These are phyloP conservation scores for Eristalinus sepulchralis DNA, from an alignment of 2,888 invertebrate genomes.

Conservation along the genomic window DNA sequence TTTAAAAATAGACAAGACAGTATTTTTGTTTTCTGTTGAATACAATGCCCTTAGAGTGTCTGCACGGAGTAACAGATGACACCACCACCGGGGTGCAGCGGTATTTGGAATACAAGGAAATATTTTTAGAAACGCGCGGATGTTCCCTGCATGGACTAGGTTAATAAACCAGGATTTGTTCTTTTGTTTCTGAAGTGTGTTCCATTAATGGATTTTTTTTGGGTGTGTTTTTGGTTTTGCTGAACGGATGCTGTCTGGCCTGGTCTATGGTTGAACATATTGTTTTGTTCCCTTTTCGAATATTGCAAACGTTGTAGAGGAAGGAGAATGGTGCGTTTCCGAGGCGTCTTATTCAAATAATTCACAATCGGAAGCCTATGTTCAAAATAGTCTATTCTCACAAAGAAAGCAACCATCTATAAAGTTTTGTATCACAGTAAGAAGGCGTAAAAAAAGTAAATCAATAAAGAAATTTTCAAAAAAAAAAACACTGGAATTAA, in stretches of 20 bases:
- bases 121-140: constrained; percentile 32
- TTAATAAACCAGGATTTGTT: constrained; percentile 41
- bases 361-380: too few species aligned
- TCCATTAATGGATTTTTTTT: constrained; percentile 2
- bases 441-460: too few species aligned
- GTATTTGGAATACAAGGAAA: neutral
- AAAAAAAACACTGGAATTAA: too few species aligned
- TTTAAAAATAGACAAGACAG: constrained; percentile 55
- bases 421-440: too few species aligned
- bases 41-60: constrained; percentile 28
- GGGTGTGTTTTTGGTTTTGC: neutral
- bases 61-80: constrained; percentile 11
- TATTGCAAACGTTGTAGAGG: too few species aligned
- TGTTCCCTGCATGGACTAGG: constrained; percentile 44
- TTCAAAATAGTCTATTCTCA: too few species aligned
- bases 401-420: too few species aligned
- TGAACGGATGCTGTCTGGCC: neutral
- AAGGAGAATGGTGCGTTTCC: neutral
- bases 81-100: neutral
- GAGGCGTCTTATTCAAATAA: too few species aligned
- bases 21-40: neutral
- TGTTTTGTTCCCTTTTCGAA: neutral
- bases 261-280: neutral
- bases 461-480: too few species aligned
- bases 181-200: constrained; percentile 12